A percentile compares a stretch with the other conserved stretches of the same genome.
Evolutionary conservation across 2,888 invertebrate species (phyloP).

Genomic region (Volucella zonaria): DNA sequence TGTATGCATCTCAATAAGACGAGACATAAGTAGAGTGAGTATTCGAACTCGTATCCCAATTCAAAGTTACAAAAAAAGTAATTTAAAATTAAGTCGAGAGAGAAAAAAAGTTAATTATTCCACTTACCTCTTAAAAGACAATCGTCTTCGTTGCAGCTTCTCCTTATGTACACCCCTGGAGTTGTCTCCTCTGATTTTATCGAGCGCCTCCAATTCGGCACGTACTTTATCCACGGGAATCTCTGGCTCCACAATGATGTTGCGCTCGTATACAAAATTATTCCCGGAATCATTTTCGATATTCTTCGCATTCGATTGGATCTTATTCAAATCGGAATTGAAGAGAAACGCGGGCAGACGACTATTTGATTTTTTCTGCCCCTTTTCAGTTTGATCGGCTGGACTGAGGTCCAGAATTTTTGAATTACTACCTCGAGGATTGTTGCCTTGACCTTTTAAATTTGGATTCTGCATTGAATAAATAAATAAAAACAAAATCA

Average conservation of each 20-base stretch:
- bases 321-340: constrained; percentile 78
- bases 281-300: constrained; percentile 77
- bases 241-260: constrained; percentile 77
- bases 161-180: constrained; percentile 76
- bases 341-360: constrained; percentile 76
- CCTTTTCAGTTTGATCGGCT: constrained; percentile 68
- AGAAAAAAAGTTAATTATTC: constrained; percentile 20
- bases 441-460: constrained; percentile 56
- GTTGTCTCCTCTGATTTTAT: constrained; percentile 76
- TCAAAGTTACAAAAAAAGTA: constrained; percentile 13
- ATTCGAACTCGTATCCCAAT: constrained; percentile 18
- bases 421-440: constrained; percentile 39
- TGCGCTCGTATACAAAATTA: constrained; percentile 78
- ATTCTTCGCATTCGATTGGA: constrained; percentile 80
- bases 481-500: constrained; percentile 1
- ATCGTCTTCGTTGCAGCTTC: constrained; percentile 73
- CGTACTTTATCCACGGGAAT: constrained; percentile 74
- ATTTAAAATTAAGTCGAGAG: not conserved
- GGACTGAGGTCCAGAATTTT: constrained; percentile 25
- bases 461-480: constrained; percentile 54
- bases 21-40: constrained; percentile 13
- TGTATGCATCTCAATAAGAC: constrained; percentile 32
- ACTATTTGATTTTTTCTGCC: constrained; percentile 71
- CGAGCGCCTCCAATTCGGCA: constrained; percentile 75
- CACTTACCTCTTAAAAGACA: constrained; percentile 75